Evolutionary conservation across 37 sponge, comb jelly and placozoan species (phyloP), one percentile per base, ranked within the genome.

Genomic region (Mnemiopsis leidyi): DNA sequence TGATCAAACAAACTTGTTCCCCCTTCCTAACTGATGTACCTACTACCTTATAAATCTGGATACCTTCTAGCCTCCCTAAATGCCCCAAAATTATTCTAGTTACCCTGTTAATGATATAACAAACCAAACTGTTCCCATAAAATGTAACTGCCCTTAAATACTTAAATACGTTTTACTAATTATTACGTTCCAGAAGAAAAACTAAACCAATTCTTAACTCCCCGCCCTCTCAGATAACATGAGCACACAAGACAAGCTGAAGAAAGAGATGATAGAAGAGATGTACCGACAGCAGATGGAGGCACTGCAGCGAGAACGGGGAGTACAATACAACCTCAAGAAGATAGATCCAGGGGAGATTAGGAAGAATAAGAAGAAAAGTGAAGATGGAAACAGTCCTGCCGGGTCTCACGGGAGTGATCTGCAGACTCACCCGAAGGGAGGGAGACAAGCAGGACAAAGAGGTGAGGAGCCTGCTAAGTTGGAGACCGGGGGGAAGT

Each of bases 261-360:
- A 35, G 1, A 85, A 85, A 61, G 90, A 38, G 24, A 40, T 40
- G 61, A 33, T 85, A 0, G 90, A 85, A 61, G 90, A 85, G 61
- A 85, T 85, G 90, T 85, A 85, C 61, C 40, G 90, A 26, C 90
- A 85, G 24, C 90, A 85, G 90, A 85, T 85, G 90, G 90, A 85
- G 61, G 36, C 32, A 13, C 90, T 85, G 26, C 36, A 28, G 0
- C 13, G 35, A 29, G 90, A 85, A 28, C 40, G 90, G 30, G 90
- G 90, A 5, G 90, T 85, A 28, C 90, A 85, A 61, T 85, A 85
- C 90, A 39, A 85, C 90, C 90, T 39, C 90, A 85, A 85, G 40
- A 35, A 37, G 61, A 38, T 37, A 38, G 90, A 38, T 0, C 90
- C 39, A 9, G 39, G 29, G 5, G 61, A 48, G 61, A 48, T 48